Evolutionary conservation across 2,888 invertebrate genomes (phyloP).

Genomic region (Nesidiocoris tenuis): DNA sequence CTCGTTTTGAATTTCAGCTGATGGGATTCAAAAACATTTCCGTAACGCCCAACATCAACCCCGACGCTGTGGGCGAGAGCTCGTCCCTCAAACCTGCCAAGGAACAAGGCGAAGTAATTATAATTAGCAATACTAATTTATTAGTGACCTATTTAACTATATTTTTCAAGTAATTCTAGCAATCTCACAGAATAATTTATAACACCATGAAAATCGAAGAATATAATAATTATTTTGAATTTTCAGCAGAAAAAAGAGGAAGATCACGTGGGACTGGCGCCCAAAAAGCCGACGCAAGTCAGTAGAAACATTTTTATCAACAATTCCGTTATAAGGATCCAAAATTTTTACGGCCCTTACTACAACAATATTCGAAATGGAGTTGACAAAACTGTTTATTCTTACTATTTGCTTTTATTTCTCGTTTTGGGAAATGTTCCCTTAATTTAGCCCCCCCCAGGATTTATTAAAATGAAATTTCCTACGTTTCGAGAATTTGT

Average conservation of each 20-base stretch:
- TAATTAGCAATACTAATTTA: no score
- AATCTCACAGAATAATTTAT: no score
- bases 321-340: background rate
- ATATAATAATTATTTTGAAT: no score
- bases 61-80: constrained; percentile 52
- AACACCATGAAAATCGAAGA: no score
- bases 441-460: no score
- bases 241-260: constrained; percentile 37
- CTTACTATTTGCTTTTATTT: no score
- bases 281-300: constrained; percentile 49
- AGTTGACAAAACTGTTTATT: background rate
- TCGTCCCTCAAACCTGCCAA: constrained; percentile 46
- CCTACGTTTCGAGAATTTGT: no score
- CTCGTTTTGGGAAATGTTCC: no score
- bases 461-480: no score
- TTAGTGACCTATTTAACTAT: no score
- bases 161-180: no score
- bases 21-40: constrained; percentile 42
- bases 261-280: constrained; percentile 46
- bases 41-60: constrained; percentile 53
- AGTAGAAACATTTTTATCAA: constrained; percentile 24
- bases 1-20: background rate
- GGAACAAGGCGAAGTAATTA: constrained; percentile 42
- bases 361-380: background rate
- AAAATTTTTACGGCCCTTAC: background rate